A percentile compares a stretch with the other conserved stretches of the same genome.
phyloP scores from a whole-genome alignment of 2,797 vertebrate genomes.

The Halcyon badia region DNA sequence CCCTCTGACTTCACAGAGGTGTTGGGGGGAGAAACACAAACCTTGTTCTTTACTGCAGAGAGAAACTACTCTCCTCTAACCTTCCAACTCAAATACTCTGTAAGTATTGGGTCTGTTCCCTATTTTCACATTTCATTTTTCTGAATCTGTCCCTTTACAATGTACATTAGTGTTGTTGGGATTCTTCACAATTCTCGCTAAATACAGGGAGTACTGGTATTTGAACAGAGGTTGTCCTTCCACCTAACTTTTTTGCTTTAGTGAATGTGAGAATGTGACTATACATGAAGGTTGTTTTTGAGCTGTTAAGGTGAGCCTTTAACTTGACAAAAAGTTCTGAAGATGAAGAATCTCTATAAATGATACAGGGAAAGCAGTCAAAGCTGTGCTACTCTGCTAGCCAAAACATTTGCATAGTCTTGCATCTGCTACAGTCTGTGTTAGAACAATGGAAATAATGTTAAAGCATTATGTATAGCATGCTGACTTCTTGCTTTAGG shows the following conservation, averaged over 20 bases:
- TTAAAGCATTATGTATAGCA: not conserved
- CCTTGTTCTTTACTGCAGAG: not conserved
- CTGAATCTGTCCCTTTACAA: not conserved
- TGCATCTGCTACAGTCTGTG: not conserved
- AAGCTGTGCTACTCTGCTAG: not conserved
- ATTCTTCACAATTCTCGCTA: not conserved
- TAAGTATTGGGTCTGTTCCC: not conserved
- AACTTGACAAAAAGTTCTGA: not conserved
- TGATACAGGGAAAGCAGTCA: not conserved
- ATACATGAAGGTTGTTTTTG: not conserved
- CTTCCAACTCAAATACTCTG: not conserved
- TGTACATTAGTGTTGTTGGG: not conserved
- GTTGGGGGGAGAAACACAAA: not conserved
- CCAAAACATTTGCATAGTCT: not conserved
- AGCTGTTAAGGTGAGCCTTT: not conserved
- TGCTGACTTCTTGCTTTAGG: conserved; percentile 3
- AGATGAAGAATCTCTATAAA: not conserved
- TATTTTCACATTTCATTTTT: not conserved
- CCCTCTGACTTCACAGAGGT: not conserved
- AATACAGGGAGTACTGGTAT: not conserved
- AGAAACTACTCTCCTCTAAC: not conserved
- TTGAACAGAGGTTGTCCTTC: not conserved
- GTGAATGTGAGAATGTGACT: not conserved
- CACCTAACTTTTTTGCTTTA: not conserved
- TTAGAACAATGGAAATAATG: not conserved